phyloP scores from a whole-genome alignment of 2,797 vertebrate genomes.

The Sebastes itinus region DNA sequence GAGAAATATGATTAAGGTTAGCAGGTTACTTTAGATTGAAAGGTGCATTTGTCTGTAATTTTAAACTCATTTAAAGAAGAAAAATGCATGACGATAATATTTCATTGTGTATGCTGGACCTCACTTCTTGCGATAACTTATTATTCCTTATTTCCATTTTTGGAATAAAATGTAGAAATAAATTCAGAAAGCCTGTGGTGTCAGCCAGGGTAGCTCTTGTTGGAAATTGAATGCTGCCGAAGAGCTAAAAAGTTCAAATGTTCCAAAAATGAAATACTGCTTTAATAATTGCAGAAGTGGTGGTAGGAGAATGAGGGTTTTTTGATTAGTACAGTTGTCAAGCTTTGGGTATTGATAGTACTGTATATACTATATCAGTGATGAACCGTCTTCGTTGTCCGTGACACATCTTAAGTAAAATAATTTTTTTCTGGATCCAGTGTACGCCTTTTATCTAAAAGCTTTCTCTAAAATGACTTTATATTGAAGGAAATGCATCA shows the following conservation, averaged over 20 bases:
- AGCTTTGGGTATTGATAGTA: slow-evolving; percentile 5
- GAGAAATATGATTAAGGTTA: background rate
- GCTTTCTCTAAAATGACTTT: background rate
- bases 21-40: background rate
- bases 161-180: background rate
- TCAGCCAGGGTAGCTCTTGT: slow-evolving; percentile 10
- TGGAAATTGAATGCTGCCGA: slow-evolving; percentile 26
- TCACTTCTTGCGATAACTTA: background rate
- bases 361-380: slow-evolving; percentile 1
- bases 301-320: slow-evolving; percentile 12
- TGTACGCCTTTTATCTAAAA: background rate
- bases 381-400: background rate
- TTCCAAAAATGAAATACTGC: slow-evolving; percentile 52
- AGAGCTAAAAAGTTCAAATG: slow-evolving; percentile 28
- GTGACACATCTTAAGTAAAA: background rate
- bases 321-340: slow-evolving; percentile 53
- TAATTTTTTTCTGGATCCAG: background rate
- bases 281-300: slow-evolving; percentile 52
- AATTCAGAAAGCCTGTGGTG: slow-evolving; percentile 29
- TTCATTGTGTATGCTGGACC: background rate
- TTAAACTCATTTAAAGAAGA: background rate
- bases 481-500: background rate
- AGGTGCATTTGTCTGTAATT: background rate
- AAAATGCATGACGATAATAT: background rate
- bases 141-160: slow-evolving; percentile 10